Conservation (phyloP, 2,113 vertebrate genomes). For the Ophthalmolycus amberensis region DNA sequence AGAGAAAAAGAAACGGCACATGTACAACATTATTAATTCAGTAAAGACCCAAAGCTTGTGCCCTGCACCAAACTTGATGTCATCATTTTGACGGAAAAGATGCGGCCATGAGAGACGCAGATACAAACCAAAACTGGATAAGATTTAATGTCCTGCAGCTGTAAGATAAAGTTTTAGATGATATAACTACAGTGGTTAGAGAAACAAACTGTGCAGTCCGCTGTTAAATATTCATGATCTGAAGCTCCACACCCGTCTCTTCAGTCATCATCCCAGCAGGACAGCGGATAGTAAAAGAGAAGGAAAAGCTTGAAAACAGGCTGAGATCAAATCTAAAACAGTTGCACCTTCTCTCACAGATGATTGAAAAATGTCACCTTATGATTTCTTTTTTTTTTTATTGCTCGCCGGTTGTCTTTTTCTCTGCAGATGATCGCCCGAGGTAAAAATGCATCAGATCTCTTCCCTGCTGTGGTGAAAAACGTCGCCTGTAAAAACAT, state of each 20-base stretch:
- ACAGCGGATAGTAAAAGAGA: constrained; percentile 20
- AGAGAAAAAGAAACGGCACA: neutral
- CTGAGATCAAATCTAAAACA: constrained; percentile 19
- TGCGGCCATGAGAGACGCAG: neutral
- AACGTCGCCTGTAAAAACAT: constrained; percentile 99
- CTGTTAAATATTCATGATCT: constrained; percentile 81
- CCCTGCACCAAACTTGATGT: neutral
- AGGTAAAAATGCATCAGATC: constrained; percentile 96
- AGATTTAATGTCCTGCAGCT: neutral
- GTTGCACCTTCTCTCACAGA: neutral
- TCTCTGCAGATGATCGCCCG: constrained; percentile 93
- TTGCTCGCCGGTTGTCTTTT: constrained; percentile 5
- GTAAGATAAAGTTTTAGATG: constrained; percentile 7
- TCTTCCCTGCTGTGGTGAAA: constrained; percentile 98
- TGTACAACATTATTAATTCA: neutral
- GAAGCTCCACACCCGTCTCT: constrained; percentile 49
- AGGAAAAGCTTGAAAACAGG: constrained; percentile 9
- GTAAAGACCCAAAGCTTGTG: neutral
- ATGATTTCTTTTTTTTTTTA: neutral
- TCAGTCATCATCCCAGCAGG: constrained; percentile 63
- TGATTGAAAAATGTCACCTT: constrained; percentile 19
- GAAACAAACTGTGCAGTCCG: constrained; percentile 44
- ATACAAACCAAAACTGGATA: neutral
- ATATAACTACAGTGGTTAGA: constrained; percentile 41
- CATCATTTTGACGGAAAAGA: neutral